A percentile compares a stretch with the other conserved stretches of the same genome.
Conservation (phyloP, 2,113 vertebrate species). For the Elanoides forficatus region DNA sequence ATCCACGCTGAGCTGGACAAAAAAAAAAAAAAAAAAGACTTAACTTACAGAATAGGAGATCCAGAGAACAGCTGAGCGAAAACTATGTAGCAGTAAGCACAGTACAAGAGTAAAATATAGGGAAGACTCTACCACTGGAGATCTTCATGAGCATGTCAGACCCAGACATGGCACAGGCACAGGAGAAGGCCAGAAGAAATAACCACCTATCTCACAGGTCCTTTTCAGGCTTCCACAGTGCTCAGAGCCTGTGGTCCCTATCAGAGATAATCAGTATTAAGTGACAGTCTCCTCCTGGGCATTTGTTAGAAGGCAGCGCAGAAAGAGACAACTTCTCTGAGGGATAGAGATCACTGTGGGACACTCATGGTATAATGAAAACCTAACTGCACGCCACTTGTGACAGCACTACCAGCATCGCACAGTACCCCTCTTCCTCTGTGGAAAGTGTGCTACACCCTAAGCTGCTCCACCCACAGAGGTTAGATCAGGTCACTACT, state of each 20-base stretch:
- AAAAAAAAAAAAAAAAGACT: not conserved
- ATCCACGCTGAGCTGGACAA: not conserved
- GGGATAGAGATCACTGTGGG: not conserved
- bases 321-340: not conserved
- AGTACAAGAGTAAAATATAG: not conserved
- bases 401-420: not conserved
- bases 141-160: not conserved
- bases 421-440: not conserved
- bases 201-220: not conserved
- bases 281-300: not conserved
- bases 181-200: not conserved
- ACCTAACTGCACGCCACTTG: not conserved
- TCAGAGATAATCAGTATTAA: not conserved
- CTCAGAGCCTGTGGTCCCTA: not conserved
- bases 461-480: not conserved
- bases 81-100: not conserved
- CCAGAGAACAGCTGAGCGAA: not conserved
- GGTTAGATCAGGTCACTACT: not conserved
- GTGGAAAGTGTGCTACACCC: not conserved
- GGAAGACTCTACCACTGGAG: not conserved
- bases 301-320: not conserved
- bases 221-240: not conserved
- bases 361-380: not conserved
- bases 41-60: not conserved
- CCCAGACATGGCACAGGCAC: not conserved